Evolutionary conservation across 2,888 invertebrate genomes (phyloP).

Genomic region (Eristalinus sepulchralis): DNA sequence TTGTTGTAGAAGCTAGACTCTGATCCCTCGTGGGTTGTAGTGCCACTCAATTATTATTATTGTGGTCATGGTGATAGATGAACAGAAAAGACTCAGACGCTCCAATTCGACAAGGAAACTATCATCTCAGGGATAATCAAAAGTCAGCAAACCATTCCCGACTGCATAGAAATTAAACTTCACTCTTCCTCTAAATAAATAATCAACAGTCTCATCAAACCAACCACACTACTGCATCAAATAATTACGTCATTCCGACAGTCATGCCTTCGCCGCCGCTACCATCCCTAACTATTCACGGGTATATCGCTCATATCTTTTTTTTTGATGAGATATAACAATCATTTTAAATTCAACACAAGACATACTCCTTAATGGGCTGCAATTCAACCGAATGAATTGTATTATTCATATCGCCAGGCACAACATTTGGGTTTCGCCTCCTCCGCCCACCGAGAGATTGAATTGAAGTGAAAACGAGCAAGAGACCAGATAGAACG

Average conservation of each 20-base stretch:
- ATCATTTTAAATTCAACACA: conserved; percentile 50
- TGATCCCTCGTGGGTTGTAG: no score
- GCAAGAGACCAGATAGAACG: background rate
- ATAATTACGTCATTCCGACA: background rate
- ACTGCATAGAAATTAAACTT: no score
- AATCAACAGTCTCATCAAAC: background rate
- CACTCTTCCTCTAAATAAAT: background rate
- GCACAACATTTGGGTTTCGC: background rate
- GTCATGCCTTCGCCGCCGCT: background rate
- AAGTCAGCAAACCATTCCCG: no score
- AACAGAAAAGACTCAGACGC: no score
- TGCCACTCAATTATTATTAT: no score
- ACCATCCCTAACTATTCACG: background rate
- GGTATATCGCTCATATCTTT: conserved; percentile 2
- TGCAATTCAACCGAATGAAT: conserved; percentile 48
- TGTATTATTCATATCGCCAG: conserved; percentile 46
- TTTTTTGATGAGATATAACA: conserved; percentile 25
- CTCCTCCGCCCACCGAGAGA: background rate
- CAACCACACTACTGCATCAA: background rate
- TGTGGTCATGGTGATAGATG: no score
- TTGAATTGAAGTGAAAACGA: background rate
- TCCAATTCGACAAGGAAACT: no score
- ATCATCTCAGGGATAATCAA: no score
- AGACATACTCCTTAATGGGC: conserved; percentile 34
- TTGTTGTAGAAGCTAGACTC: no score